Percentiles rank a stretch among this genome's conserved stretches.
phyloP scores from a whole-genome alignment of 2,113 vertebrate genomes.

The Pelvicachromis taeniatus region DNA sequence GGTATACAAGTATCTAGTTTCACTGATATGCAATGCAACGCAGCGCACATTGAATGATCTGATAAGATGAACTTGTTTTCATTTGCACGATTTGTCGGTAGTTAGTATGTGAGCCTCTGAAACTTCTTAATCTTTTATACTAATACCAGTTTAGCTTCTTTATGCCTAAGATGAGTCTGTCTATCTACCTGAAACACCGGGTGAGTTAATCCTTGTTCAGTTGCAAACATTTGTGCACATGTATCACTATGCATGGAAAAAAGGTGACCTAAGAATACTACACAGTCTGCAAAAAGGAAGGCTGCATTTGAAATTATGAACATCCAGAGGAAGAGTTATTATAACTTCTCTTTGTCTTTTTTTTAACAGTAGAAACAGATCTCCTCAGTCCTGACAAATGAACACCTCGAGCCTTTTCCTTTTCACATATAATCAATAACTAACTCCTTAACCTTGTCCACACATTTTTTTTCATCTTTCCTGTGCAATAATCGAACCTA shows the following conservation, averaged over 20 bases:
- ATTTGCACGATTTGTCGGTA: background rate
- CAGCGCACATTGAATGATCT: background rate
- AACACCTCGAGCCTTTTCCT: background rate
- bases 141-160: background rate
- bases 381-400: background rate
- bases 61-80: background rate
- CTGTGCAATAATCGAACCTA: background rate
- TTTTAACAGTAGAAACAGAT: conserved; percentile 37
- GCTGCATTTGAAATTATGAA: background rate
- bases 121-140: background rate
- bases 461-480: conserved; percentile 9
- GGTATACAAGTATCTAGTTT: background rate
- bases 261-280: background rate
- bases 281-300: background rate
- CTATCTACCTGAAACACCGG: background rate
- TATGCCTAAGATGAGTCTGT: background rate
- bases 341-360: background rate
- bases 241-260: background rate
- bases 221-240: background rate
- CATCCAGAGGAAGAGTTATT: background rate
- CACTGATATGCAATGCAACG: background rate
- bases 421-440: background rate
- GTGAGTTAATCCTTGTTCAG: background rate
- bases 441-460: background rate
- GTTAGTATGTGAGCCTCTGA: background rate